Conservation (phyloP, 2,113 vertebrate species). For the Microcebus murinus region DNA sequence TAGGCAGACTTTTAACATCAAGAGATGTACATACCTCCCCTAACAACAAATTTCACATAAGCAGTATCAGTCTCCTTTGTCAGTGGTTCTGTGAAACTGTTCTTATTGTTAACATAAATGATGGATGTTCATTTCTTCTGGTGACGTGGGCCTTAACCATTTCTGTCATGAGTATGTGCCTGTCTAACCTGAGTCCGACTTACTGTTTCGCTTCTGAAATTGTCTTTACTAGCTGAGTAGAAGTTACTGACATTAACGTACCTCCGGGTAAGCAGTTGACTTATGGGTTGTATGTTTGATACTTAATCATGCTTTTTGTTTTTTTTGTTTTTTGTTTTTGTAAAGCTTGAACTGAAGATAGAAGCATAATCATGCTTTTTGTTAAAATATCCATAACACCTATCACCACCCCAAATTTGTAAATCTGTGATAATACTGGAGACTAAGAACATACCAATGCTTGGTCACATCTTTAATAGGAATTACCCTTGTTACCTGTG, state of each 20-base stretch:
- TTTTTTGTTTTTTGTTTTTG: too few relatives aligned
- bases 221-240: background rate
- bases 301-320: slow-evolving; percentile 12
- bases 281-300: background rate
- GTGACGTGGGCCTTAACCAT: background rate
- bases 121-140: background rate
- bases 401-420: background rate
- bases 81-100: background rate
- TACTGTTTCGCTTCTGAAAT: background rate
- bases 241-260: background rate
- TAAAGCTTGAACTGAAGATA: too few relatives aligned
- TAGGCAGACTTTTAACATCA: background rate
- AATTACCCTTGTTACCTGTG: background rate
- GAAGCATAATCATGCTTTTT: background rate
- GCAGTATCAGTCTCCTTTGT: background rate
- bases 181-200: background rate
- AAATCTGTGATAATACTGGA: background rate
- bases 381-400: background rate
- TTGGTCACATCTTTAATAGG: background rate
- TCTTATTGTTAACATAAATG: background rate
- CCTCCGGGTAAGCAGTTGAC: background rate
- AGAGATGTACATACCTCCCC: background rate
- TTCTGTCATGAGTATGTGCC: background rate
- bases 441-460: background rate
- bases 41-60: background rate